Percentiles rank a stretch among this genome's conserved stretches.
Evolutionary conservation across 1,140 invertebrate genomes (phyloP).

Genomic region (Chrysopa pallens): DNA sequence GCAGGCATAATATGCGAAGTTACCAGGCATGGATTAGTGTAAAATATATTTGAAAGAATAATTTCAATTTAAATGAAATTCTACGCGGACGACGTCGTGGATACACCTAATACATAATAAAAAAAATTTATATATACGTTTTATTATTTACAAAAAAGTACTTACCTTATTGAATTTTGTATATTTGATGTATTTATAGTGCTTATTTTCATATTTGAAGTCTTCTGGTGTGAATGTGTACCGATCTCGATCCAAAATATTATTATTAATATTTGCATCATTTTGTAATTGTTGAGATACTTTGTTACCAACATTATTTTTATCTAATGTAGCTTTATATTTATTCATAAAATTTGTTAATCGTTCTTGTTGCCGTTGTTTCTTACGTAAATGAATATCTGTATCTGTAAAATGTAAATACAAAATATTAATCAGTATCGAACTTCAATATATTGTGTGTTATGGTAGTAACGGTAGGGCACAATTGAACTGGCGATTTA

Average conservation of each 20-base stretch:
- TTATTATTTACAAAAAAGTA: no score
- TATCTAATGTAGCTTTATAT: slow-evolving; percentile 36
- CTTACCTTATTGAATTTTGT: slow-evolving; percentile 49
- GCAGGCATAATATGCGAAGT: no score
- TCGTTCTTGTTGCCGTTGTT: slow-evolving; percentile 40
- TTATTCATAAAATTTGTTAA: slow-evolving; percentile 44
- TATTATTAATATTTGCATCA: not conserved
- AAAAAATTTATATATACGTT: no score
- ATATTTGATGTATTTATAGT: slow-evolving; percentile 64
- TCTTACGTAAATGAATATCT: slow-evolving; percentile 31
- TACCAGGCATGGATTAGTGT: no score
- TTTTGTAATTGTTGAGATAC: slow-evolving; percentile 8
- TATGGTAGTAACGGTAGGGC: not conserved
- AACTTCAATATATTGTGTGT: not conserved
- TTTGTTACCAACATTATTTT: slow-evolving; percentile 11
- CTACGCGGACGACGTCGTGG: no score
- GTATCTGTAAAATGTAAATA: slow-evolving; percentile 25
- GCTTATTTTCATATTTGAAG: slow-evolving; percentile 64
- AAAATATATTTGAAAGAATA: no score
- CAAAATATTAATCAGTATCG: not conserved
- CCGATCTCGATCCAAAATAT: slow-evolving; percentile 14
- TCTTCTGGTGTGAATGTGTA: slow-evolving; percentile 55
- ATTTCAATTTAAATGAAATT: no score
- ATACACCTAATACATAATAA: no score
- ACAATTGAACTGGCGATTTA: no score